These are phyloP conservation scores for Macroramphosus scolopax DNA, from an alignment of 2,797 vertebrate genomes.

Conservation along the genomic window DNA sequence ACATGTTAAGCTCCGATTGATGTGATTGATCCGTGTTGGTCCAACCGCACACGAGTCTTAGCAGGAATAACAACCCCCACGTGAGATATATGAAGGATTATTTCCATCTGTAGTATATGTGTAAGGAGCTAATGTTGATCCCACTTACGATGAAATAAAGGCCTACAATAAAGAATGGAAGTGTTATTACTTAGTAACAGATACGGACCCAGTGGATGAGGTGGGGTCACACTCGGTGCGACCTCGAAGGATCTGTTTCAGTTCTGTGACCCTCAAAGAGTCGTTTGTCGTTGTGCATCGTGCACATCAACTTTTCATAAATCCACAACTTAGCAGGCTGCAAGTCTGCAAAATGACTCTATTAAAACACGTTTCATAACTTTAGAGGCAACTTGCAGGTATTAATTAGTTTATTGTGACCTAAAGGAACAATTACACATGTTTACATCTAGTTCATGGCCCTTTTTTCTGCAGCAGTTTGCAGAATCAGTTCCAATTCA, in stretches of 20 bases:
- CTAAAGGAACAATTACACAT: constrained; percentile 13
- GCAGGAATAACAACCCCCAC: no score
- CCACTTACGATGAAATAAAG: constrained; percentile 31
- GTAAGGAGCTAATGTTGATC: constrained; percentile 37
- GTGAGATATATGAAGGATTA: constrained; percentile 28
- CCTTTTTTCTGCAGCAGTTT: not conserved
- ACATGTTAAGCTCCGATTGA: constrained; percentile 22
- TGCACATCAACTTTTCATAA: constrained; percentile 12
- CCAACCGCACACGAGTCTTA: no score
- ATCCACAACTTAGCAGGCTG: not conserved
- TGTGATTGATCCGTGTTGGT: no score
- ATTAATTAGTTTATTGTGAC: constrained; percentile 29
- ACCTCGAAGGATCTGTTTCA: constrained; percentile 23
- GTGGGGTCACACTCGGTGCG: constrained; percentile 30
- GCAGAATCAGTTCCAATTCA: no score
- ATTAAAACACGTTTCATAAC: constrained; percentile 1
- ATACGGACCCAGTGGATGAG: constrained; percentile 26
- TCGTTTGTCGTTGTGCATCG: not conserved
- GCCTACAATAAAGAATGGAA: constrained; percentile 40
- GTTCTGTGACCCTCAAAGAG: constrained; percentile 4
- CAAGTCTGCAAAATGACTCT: no score
- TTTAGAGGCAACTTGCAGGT: not conserved
- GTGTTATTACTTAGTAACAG: constrained; percentile 49
- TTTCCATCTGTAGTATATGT: constrained; percentile 43
- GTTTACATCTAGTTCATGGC: not conserved